Conservation (phyloP, 2,888 invertebrate species). For the Cerceris ruficornis region DNA sequence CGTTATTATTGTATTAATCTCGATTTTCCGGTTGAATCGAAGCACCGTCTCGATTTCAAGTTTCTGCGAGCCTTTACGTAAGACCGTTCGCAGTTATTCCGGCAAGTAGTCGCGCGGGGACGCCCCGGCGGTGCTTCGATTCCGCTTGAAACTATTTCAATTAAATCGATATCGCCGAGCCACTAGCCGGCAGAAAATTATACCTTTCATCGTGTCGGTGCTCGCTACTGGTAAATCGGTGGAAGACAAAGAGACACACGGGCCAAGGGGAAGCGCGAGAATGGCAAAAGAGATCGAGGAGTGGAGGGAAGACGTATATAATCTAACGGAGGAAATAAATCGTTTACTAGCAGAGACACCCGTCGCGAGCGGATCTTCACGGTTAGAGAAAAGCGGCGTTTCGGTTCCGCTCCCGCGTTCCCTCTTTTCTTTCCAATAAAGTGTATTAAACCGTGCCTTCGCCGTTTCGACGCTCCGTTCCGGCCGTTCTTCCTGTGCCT, state of each 20-base stretch:
- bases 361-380: conserved; percentile 61
- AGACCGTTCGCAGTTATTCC: too few species aligned
- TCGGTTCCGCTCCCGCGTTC: conserved; percentile 26
- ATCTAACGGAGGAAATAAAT: conserved; percentile 59
- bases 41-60: too few species aligned
- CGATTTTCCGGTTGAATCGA: too few species aligned
- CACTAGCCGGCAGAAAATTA: conserved; percentile 26
- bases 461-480: conserved; percentile 1
- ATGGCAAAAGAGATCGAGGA: too few species aligned
- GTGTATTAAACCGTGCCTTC: conserved; percentile 56
- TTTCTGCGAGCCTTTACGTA: too few species aligned
- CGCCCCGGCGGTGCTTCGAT: conserved; percentile 19
- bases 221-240: conserved; percentile 19
- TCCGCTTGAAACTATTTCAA: conserved; percentile 47
- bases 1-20: too few species aligned
- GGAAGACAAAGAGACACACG: neutral
- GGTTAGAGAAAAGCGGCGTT: conserved; percentile 48
- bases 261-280: neutral
- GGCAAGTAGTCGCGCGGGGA: too few species aligned
- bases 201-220: conserved; percentile 39
- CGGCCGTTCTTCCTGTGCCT: conserved; percentile 9
- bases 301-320: neutral
- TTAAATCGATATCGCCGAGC: conserved; percentile 38
- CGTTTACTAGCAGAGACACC: conserved; percentile 61
- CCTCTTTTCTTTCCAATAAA: conserved; percentile 55